Evolutionary conservation across 2,888 invertebrate genomes (phyloP).

Genomic region (Netelia melanura): DNA sequence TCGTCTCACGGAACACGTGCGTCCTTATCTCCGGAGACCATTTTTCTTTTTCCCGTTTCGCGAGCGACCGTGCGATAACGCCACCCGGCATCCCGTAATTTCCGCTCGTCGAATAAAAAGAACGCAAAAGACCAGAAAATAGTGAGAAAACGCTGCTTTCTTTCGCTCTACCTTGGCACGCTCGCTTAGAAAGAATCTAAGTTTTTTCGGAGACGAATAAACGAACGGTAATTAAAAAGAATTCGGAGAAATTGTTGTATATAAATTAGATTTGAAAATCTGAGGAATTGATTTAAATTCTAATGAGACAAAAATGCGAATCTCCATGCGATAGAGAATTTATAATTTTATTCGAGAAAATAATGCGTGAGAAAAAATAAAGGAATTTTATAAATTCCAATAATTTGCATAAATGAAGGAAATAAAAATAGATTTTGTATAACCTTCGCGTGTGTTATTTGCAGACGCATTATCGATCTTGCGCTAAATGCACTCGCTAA

Average conservation of each 20-base stretch:
- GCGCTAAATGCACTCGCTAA: constrained; percentile 49
- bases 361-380: too few species aligned
- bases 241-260: too few species aligned
- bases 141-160: neutral
- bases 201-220: too few species aligned
- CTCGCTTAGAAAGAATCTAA: too few species aligned
- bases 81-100: constrained; percentile 54
- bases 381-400: too few species aligned
- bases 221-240: too few species aligned
- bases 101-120: constrained; percentile 22
- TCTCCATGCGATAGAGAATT: too few species aligned
- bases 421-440: constrained; percentile 3
- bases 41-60: constrained; percentile 57
- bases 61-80: constrained; percentile 59
- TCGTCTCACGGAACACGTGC: constrained; percentile 77
- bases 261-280: too few species aligned
- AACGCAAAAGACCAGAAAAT: neutral
- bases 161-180: too few species aligned
- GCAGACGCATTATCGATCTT: constrained; percentile 52
- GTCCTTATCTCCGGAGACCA: constrained; percentile 74
- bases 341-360: too few species aligned
- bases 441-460: neutral
- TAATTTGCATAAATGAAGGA: neutral
- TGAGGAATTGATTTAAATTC: too few species aligned
- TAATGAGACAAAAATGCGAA: too few species aligned